Conservation (phyloP, 2,113 vertebrate genomes). For the human region DNA sequence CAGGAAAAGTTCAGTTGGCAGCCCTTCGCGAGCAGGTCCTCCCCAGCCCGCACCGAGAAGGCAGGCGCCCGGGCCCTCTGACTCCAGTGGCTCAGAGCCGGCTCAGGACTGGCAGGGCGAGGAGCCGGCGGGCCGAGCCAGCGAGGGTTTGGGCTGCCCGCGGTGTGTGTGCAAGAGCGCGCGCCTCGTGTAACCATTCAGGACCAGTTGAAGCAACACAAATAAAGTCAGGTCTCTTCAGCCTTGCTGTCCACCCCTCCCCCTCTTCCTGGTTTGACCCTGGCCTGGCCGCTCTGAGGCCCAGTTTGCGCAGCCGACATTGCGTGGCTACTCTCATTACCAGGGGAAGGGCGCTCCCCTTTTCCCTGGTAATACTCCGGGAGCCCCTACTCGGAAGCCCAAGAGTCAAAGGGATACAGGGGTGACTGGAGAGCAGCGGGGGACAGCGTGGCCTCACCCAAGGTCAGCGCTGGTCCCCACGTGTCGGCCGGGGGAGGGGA, state of each 20-base stretch:
- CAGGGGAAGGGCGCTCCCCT: neutral
- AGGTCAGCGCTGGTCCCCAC: neutral
- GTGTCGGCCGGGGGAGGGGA: neutral
- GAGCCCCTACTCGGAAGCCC: neutral
- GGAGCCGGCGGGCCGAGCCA: neutral
- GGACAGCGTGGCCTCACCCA: neutral
- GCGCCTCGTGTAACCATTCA: neutral
- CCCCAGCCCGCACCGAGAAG: slow-evolving; percentile 60
- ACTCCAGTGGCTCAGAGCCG: neutral
- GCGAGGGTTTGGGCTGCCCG: neutral
- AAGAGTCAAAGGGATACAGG: neutral
- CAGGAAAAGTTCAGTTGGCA: slow-evolving; percentile 65
- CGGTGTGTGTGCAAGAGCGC: neutral
- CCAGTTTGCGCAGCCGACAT: neutral
- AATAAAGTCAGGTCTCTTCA: neutral
- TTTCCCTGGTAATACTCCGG: neutral
- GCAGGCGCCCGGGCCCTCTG: slow-evolving; percentile 53
- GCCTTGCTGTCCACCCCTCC: slow-evolving; percentile 20
- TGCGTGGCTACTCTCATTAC: neutral
- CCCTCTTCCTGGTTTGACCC: slow-evolving; percentile 39
- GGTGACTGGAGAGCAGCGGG: accelerated
- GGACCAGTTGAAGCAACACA: slow-evolving; percentile 47
- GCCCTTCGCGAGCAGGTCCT: slow-evolving; percentile 56
- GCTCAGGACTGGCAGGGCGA: neutral
- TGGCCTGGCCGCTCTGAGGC: neutral